Evolutionary conservation across 92 coral and sea anemone genomes (phyloP).

Genomic region (Bergia sp.): DNA sequence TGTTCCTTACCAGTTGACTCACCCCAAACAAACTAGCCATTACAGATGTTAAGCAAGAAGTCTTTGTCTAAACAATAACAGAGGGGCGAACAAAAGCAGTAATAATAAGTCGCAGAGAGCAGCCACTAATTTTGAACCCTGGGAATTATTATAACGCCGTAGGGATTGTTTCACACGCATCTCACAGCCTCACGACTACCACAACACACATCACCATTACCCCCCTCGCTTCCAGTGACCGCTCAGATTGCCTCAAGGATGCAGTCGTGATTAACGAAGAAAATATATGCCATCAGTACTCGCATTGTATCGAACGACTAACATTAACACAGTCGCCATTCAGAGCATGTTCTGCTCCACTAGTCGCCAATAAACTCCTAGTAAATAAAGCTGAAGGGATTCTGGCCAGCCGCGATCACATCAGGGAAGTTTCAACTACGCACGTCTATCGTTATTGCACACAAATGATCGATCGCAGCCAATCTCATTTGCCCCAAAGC

Average conservation of each 20-base stretch:
- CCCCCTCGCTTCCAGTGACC: constrained; percentile 28
- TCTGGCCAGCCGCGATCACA: constrained; percentile 28
- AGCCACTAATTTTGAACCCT: constrained; percentile 38
- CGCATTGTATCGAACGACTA: constrained; percentile 39
- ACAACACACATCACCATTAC: constrained; percentile 15
- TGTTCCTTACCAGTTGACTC: constrained; percentile 47
- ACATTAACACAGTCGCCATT: constrained; percentile 69
- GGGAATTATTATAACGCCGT: constrained; percentile 23
- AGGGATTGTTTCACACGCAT: background rate
- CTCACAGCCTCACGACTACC: constrained; percentile 25
- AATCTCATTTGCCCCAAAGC: constrained; percentile 30
- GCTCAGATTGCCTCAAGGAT: constrained; percentile 33
- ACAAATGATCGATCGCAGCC: constrained; percentile 24
- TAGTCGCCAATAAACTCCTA: constrained; percentile 65
- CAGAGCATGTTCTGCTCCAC: constrained; percentile 77
- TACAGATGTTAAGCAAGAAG: constrained; percentile 42
- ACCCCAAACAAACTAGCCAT: constrained; percentile 46
- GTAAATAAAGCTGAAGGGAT: constrained; percentile 18
- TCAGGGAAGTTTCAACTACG: constrained; percentile 21
- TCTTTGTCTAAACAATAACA: constrained; percentile 44
- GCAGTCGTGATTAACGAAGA: constrained; percentile 35
- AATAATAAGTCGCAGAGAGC: constrained; percentile 8
- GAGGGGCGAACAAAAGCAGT: constrained; percentile 26
- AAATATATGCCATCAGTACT: constrained; percentile 28
- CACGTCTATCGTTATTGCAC: constrained; percentile 1